Conservation (phyloP, 64 coral and sea anemone genomes). For the Acropora tenuis region DNA sequence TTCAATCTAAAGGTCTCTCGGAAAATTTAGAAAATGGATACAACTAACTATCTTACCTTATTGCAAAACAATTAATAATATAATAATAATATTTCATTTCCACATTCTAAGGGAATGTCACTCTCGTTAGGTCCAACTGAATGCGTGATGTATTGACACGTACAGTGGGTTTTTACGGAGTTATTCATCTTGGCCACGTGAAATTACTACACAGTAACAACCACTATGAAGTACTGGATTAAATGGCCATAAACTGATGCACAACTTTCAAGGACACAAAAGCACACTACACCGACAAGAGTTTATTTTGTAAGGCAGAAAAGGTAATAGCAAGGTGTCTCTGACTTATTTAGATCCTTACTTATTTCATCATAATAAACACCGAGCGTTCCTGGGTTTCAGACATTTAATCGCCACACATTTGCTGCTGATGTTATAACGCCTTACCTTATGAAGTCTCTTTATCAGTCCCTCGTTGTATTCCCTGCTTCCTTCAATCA, state of each 20-base stretch:
- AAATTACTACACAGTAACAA: slow-evolving; percentile 52
- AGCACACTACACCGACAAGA: neutral
- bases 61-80: neutral
- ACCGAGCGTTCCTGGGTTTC: too few relatives aligned
- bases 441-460: slow-evolving; percentile 92
- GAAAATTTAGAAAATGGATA: neutral
- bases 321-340: too few relatives aligned
- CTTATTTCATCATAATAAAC: too few relatives aligned
- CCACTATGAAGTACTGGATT: slow-evolving; percentile 63
- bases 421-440: too few relatives aligned
- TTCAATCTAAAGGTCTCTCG: neutral
- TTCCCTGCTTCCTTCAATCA: slow-evolving; percentile 99
- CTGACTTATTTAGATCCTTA: too few relatives aligned
- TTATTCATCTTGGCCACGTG: slow-evolving; percentile 52
- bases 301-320: too few relatives aligned
- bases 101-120: neutral
- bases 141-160: neutral
- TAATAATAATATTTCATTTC: neutral
- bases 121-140: slow-evolving; percentile 70
- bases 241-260: neutral
- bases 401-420: too few relatives aligned
- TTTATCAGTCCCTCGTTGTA: slow-evolving; percentile 98
- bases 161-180: slow-evolving; percentile 75
- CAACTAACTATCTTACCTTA: neutral
- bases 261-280: neutral